Conservation (phyloP, 2,888 invertebrate genomes). For the Chalcosyrphus nemorum region DNA sequence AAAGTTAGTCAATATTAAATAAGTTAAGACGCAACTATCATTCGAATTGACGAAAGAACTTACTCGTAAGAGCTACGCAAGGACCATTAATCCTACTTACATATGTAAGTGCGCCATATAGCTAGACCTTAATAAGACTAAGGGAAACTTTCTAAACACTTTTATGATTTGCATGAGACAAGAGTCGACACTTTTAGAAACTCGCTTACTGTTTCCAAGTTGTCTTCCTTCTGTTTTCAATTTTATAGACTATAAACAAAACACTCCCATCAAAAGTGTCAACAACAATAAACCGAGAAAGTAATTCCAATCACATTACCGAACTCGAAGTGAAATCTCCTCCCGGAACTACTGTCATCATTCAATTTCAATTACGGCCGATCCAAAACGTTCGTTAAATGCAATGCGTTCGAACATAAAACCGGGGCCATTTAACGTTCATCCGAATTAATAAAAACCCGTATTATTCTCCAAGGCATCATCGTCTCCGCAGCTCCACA, state of each 20-base stretch:
- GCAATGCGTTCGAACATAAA: constrained; percentile 19
- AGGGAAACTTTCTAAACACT: neutral
- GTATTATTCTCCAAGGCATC: constrained; percentile 6
- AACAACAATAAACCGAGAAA: neutral
- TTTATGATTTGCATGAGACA: neutral
- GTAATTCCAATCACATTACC: neutral
- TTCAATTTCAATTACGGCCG: constrained; percentile 43
- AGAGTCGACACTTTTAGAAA: neutral
- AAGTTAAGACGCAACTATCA: no score
- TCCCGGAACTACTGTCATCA: neutral
- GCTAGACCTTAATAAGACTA: no score
- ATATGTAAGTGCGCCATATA: no score
- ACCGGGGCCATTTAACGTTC: neutral
- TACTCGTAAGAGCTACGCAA: no score
- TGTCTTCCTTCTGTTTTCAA: neutral
- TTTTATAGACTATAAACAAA: neutral
- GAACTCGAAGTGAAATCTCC: neutral
- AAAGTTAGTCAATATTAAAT: no score
- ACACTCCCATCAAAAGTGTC: neutral
- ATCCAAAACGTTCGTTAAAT: constrained; percentile 20
- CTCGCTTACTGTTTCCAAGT: no score
- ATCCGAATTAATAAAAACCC: constrained; percentile 31
- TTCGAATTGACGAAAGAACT: no score
- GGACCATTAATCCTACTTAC: no score
- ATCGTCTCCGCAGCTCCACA: neutral